Percentiles rank a stretch among this genome's conserved stretches.
Conservation (phyloP, 2,113 vertebrate genomes). For the Micromys minutus region DNA sequence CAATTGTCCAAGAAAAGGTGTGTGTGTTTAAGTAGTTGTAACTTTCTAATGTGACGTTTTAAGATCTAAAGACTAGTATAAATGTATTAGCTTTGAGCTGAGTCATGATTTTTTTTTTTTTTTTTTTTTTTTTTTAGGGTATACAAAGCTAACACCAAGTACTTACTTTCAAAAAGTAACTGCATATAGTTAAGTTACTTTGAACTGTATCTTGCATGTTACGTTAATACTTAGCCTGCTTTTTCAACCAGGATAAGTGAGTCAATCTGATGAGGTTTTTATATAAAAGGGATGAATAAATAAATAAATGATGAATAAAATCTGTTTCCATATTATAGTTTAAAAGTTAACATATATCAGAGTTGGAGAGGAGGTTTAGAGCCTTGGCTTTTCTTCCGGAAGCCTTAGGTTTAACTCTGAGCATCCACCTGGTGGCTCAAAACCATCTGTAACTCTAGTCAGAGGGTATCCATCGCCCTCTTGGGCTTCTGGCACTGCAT, state of each 20-base stretch:
- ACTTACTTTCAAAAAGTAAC: background rate
- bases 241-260: conserved; percentile 58
- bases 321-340: conserved; percentile 47
- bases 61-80: background rate
- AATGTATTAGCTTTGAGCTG: background rate
- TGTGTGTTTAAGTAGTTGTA: conserved; percentile 29
- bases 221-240: conserved; percentile 3
- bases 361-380: background rate
- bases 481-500: background rate
- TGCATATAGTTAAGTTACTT: background rate
- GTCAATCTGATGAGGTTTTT: background rate
- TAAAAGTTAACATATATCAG: background rate
- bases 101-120: conserved; percentile 22
- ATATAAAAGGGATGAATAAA: no score
- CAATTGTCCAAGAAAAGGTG: conserved; percentile 99
- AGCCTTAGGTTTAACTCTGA: background rate
- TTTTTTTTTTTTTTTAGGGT: conserved; percentile 50
- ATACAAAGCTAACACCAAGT: background rate
- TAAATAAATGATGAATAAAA: background rate
- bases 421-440: background rate
- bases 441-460: background rate
- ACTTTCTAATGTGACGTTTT: conserved; percentile 27
- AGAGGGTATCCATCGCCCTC: background rate
- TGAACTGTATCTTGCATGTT: conserved; percentile 7
- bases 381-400: background rate